Percentiles rank a stretch among this genome's conserved stretches.
These are phyloP conservation scores for Drosophila percnosoma DNA, from an alignment of 2,888 invertebrate genomes.

Conservation along the genomic window DNA sequence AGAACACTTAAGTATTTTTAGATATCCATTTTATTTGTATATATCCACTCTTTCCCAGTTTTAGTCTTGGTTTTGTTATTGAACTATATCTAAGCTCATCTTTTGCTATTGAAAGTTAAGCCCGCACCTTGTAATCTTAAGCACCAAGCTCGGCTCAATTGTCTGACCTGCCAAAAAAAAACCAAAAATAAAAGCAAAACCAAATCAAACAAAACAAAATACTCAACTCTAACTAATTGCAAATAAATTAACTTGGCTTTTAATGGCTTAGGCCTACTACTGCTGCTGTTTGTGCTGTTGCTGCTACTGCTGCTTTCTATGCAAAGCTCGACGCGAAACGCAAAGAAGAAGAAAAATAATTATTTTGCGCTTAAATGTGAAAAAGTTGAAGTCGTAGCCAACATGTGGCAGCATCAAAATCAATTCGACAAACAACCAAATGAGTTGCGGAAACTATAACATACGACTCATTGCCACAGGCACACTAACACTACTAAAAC, in stretches of 20 bases:
- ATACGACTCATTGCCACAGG: constrained; percentile 49
- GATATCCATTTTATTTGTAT: not conserved
- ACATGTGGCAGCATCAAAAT: constrained; percentile 70
- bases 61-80: not conserved
- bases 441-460: constrained; percentile 81
- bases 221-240: constrained; percentile 66
- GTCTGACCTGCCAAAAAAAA: constrained; percentile 21
- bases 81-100: not conserved
- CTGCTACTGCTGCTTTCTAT: constrained; percentile 10
- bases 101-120: constrained; percentile 5
- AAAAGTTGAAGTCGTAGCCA: constrained; percentile 45
- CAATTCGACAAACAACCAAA: constrained; percentile 78
- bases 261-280: constrained; percentile 56
- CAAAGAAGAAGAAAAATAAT: constrained; percentile 50
- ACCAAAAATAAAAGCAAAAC: not conserved
- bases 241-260: constrained; percentile 76
- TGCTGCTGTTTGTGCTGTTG: not conserved
- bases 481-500: constrained; percentile 12
- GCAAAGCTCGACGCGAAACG: constrained; percentile 29
- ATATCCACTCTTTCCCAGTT: not conserved
- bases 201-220: constrained; percentile 8
- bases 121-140: constrained; percentile 11
- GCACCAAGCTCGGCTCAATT: not conserved
- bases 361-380: constrained; percentile 58
- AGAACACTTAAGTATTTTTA: not conserved